Percentiles rank a stretch among this genome's conserved stretches.
phyloP scores from a whole-genome alignment of 2,797 vertebrate genomes.

The Rhinoraja longicauda region DNA sequence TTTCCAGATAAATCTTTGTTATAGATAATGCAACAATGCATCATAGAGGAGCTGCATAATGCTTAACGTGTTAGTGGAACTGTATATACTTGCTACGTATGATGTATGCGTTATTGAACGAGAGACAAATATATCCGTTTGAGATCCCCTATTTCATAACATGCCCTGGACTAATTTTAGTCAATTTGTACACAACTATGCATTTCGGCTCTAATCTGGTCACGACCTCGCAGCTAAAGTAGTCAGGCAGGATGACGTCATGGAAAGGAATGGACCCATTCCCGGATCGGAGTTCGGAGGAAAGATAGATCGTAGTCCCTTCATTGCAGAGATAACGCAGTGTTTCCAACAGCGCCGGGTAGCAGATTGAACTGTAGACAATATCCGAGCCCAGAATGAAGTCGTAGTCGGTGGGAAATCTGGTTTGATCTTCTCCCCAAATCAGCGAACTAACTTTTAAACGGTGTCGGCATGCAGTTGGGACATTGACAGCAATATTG shows the following conservation, averaged over 20 bases:
- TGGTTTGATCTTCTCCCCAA: background rate
- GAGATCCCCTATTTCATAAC: background rate
- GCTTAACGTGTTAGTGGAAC: background rate
- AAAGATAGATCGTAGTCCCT: background rate
- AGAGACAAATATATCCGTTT: background rate
- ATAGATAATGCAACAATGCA: no score
- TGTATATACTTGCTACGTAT: background rate
- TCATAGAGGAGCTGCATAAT: background rate
- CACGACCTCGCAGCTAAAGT: background rate
- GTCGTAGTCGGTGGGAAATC: background rate
- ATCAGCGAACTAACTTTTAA: background rate
- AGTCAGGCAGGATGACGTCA: background rate
- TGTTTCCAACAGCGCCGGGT: background rate
- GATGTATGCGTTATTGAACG: background rate
- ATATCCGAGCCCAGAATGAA: background rate
- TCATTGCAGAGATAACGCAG: background rate
- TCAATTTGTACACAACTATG: conserved; percentile 4
- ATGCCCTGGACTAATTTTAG: background rate
- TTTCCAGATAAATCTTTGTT: no score
- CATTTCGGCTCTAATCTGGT: background rate
- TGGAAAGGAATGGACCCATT: background rate
- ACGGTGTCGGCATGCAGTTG: background rate
- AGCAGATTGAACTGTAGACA: background rate
- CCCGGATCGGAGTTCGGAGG: background rate
- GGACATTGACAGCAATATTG: background rate